These are phyloP conservation scores for Zeugodacus cucurbitae DNA, from an alignment of 1,140 invertebrate genomes.

Conservation along the genomic window DNA sequence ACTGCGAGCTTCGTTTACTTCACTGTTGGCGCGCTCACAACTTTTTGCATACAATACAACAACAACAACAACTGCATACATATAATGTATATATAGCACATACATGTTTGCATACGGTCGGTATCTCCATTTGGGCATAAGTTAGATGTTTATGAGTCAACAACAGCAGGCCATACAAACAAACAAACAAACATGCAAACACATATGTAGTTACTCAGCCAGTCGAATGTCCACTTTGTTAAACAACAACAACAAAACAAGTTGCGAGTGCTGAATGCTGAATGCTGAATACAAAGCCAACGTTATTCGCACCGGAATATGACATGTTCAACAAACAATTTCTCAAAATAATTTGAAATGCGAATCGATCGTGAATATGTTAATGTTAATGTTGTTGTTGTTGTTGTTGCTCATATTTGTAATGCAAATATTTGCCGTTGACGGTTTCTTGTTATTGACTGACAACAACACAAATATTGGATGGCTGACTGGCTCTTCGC, in stretches of 20 bases:
- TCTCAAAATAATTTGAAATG: slow-evolving; percentile 38
- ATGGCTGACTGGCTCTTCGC: neutral
- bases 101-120: neutral
- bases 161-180: neutral
- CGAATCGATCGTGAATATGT: slow-evolving; percentile 30
- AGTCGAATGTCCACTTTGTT: neutral
- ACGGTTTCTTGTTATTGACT: neutral
- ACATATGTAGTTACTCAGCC: neutral
- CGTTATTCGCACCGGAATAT: neutral
- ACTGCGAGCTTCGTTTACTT: no score
- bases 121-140: neutral
- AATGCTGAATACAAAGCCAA: neutral
- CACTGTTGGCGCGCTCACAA: neutral
- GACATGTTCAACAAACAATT: slow-evolving; percentile 31
- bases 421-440: slow-evolving; percentile 30
- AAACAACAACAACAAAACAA: neutral
- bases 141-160: neutral
- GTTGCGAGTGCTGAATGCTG: no score
- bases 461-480: neutral
- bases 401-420: slow-evolving; percentile 8
- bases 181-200: neutral
- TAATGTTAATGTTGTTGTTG: no score
- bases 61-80: neutral
- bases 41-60: neutral
- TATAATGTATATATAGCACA: neutral